Base-by-base conservation (phyloP, 2,888 invertebrate genomes). In the Drosophila subquinaria region DNA sequence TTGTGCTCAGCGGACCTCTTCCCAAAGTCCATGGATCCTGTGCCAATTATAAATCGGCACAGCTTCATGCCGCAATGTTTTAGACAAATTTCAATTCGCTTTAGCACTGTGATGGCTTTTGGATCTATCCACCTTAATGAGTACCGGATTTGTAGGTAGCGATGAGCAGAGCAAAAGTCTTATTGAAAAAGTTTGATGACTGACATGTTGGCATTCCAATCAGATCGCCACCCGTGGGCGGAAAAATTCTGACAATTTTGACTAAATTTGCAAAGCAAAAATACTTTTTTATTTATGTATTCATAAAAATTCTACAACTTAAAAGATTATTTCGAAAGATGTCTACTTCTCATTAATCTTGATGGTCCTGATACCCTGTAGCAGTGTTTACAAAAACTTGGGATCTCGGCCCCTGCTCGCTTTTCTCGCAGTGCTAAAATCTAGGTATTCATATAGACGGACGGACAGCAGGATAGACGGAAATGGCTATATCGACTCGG, bases 111-210 rank as follows among this genome's bases (percentile, higher is more conserved):
- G 67, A 77, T 60, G 52, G 52, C 38, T 72, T 55, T 51, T 64
- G 51, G 47, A 30, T 51, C 43, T 42, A 52, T 30, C 9, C 50
- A 30, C 51, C 56, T 47, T 40, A 73, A 63, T 76, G 63, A 70
- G 74, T 51, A 55, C 23, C 60, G 66, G 77, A 80, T 83, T 86
- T 82, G 63, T 69, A 70, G 63, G 48, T 79, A 56, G 62, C 48
- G 60, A 57, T 56, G 70, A 68, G 67, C 70, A 36, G 65, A 55
- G 81, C 42, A 70, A 88, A 85, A 85, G 85, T 85, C 89, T 89
- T 85, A 85, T 85, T 85, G 89, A 87, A 85, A 85, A 85, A 85
- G 87, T 85, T 85, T 83, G 73, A 89, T 87, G 84, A 87, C 87
- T 87, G 87, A 79, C 74, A 87, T 76, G 70, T 76, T 79, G 73